phyloP scores from a whole-genome alignment of 2,113 vertebrate species.

The Engraulis encrasicolus region DNA sequence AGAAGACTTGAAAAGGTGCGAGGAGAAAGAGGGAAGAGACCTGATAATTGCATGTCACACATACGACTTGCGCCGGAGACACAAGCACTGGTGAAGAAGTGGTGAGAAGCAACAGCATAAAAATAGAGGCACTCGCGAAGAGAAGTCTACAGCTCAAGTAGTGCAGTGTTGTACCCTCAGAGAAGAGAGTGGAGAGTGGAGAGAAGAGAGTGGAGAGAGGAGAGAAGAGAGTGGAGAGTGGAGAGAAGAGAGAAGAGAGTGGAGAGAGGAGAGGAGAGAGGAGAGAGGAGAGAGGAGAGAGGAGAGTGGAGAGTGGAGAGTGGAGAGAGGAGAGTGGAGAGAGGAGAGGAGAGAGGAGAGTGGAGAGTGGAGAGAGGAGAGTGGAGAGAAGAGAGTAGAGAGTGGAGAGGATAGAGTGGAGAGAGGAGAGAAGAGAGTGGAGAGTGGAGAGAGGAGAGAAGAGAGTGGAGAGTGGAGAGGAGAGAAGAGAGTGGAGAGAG shows the following conservation, averaged over 20 bases:
- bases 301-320: not conserved
- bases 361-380: too few species aligned
- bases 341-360: too few species aligned
- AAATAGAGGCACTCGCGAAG: not conserved
- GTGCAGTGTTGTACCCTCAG: not conserved
- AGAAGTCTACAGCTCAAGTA: not conserved
- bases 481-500: too few species aligned
- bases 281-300: not conserved
- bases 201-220: too few species aligned
- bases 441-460: too few species aligned
- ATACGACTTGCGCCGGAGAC: not conserved
- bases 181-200: not conserved
- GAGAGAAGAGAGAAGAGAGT: not conserved
- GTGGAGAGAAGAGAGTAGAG: too few species aligned
- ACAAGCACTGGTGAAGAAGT: not conserved
- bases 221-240: not conserved
- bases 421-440: too few species aligned
- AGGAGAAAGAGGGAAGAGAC: not conserved
- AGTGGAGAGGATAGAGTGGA: too few species aligned
- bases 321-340: too few species aligned
- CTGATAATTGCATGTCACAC: constrained; percentile 14
- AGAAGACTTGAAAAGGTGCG: too few species aligned
- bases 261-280: too few species aligned
- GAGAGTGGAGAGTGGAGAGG: not conserved
- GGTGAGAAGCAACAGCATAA: not conserved